Base-by-base conservation (phyloP, 2,888 invertebrate species). In the Scaptomyza caliginosa region DNA sequence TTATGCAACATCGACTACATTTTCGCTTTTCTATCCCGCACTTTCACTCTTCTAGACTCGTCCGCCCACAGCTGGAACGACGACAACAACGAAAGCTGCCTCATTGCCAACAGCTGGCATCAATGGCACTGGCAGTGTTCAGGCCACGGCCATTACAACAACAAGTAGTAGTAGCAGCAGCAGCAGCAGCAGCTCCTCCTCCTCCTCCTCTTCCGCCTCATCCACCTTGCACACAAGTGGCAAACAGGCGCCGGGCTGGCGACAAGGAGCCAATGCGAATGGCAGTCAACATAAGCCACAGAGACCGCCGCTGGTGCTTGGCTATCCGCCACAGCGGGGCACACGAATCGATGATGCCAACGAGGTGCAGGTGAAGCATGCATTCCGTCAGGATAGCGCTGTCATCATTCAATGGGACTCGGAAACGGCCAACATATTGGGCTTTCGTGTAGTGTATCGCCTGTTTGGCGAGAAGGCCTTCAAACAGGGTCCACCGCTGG, bases 361-460 rank as follows among this genome's bases (percentile, higher is more conserved):
- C 76, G 96, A 96, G 89, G 96, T 97, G 19, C 94, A 96, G 72
- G 96, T 97, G 28, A 96, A 96, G 90, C 96, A 96, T 85, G 97
- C 97, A 8, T 95, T 96, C 89, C 91, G 92, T 5, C 96, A 96
- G 91, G 97, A 96, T 82, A 96, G 94, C 89, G 95, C 97, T 0
- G 96, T 98, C 17, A 95, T 97, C 80, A 96, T 98, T 74, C 96
- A 97, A 88, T 98, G 97, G 97, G 96, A 96, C 88, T 96, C 96
- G 1, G 95, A 96, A 85, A 96, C 96, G 10, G 94, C 95, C 0
- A 96, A 96, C 88, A 96, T 96, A 83, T 93, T 97, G n/a, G 97
- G 97, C 49, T 97, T 97, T 90, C 93, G 96, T 63, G 97, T 97
- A 10, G 96, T 97, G 19, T 97, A 97, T 90, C 93, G 97, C 55